These are phyloP conservation scores for Allophyes oxyacanthae DNA, from an alignment of 2,888 invertebrate genomes.

Conservation along the genomic window DNA sequence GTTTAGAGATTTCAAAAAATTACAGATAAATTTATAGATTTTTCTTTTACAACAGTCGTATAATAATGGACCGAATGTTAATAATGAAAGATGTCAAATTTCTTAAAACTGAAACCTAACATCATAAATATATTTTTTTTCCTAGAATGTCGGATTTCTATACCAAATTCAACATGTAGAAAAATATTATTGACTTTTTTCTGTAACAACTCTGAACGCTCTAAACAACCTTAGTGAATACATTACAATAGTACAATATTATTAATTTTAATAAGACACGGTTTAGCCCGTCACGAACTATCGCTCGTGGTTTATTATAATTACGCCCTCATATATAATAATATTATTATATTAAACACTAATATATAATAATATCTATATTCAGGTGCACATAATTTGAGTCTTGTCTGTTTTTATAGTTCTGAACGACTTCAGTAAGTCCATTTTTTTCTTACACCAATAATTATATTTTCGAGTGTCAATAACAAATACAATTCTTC, in stretches of 20 bases:
- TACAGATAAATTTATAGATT: too few species aligned
- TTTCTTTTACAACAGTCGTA: too few species aligned
- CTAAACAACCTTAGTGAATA: conserved; percentile 30
- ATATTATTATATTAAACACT: not conserved
- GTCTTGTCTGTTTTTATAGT: too few species aligned
- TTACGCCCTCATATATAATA: conserved; percentile 20
- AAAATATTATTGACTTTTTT: conserved; percentile 8
- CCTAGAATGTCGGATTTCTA: conserved; percentile 39
- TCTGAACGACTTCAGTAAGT: too few species aligned
- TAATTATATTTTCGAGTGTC: too few species aligned
- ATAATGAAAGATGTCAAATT: conserved; percentile 12
- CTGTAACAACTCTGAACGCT: conserved; percentile 24
- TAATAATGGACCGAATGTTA: too few species aligned
- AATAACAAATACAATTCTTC: too few species aligned
- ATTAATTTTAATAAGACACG: conserved; percentile 74
- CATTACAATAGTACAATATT: conserved; percentile 49
- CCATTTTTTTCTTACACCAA: too few species aligned
- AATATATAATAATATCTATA: not conserved
- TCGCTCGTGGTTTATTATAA: conserved; percentile 29
- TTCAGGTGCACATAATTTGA: not conserved
- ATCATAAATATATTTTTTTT: conserved; percentile 15
- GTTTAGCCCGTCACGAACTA: conserved; percentile 64
- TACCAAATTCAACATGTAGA: conserved; percentile 39
- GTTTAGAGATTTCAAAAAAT: conserved; percentile 28
- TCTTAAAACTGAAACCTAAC: conserved; percentile 47